Conservation (phyloP, 2,797 vertebrate species). For the Eulemur coronatus region DNA sequence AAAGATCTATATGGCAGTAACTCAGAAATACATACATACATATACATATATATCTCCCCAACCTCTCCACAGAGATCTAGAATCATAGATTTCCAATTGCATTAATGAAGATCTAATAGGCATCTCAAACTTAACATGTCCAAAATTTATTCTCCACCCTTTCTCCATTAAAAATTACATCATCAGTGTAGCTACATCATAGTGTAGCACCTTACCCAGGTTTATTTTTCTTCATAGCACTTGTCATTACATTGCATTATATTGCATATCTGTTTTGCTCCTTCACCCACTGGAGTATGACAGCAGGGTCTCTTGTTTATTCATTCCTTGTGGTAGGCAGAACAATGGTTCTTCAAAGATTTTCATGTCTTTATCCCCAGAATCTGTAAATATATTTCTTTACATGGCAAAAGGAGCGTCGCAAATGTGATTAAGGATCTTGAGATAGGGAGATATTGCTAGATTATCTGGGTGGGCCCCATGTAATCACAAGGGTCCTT, state of each 20-base stretch:
- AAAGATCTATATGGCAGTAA: neutral
- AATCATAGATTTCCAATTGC: neutral
- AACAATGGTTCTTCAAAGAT: neutral
- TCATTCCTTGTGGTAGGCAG: neutral
- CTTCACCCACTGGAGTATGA: neutral
- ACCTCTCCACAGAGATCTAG: neutral
- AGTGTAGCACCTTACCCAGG: neutral
- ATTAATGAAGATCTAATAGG: neutral
- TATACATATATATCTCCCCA: neutral
- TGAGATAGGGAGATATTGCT: neutral
- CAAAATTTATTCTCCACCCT: neutral
- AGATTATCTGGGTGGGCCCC: neutral
- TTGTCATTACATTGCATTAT: neutral
- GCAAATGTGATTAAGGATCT: neutral
- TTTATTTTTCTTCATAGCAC: neutral
- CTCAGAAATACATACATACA: neutral
- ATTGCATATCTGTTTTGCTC: neutral
- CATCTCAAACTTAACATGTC: neutral
- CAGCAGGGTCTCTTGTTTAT: neutral
- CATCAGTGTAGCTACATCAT: neutral
- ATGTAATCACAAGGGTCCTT: neutral
- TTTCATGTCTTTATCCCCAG: neutral
- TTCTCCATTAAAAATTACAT: neutral
- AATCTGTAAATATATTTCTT: neutral
- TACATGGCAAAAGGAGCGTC: neutral